Evolutionary conservation across 2,888 invertebrate species (phyloP).

Genomic region (Rosalia funebris): DNA sequence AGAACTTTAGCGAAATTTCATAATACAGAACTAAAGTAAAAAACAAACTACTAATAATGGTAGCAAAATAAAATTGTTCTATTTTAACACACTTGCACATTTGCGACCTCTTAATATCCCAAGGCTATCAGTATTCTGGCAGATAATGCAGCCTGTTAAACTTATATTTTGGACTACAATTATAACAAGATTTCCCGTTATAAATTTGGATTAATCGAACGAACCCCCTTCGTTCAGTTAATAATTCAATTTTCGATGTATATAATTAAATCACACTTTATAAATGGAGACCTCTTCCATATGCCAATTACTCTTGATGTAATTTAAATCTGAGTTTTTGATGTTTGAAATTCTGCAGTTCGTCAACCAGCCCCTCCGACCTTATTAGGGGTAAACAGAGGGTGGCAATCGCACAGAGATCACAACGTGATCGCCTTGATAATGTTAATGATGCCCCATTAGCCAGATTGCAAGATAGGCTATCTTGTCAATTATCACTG

Average conservation of each 20-base stretch:
- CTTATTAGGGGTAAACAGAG: conserved; percentile 51
- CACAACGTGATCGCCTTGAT: conserved; percentile 49
- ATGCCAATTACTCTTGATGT: conserved; percentile 49
- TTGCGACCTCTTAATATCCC: too few species aligned
- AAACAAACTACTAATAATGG: too few species aligned
- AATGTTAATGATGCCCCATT: conserved; percentile 55
- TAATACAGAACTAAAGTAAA: too few species aligned
- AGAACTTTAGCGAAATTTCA: too few species aligned
- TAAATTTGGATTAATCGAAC: too few species aligned
- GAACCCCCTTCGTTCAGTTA: conserved; percentile 10
- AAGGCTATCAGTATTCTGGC: too few species aligned
- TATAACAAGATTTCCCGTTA: too few species aligned
- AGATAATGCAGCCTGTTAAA: too few species aligned
- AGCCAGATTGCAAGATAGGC: conserved; percentile 45
- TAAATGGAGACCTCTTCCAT: conserved; percentile 35
- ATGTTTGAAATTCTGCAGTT: conserved; percentile 41
- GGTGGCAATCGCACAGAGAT: conserved; percentile 52
- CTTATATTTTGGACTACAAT: too few species aligned
- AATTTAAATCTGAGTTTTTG: conserved; percentile 52
- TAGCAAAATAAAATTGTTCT: too few species aligned
- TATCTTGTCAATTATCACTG: neutral
- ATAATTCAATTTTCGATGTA: conserved; percentile 22
- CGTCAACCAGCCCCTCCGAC: conserved; percentile 36
- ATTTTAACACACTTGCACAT: too few species aligned
- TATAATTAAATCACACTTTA: conserved; percentile 38